A percentile compares a stretch with the other conserved stretches of the same genome.
phyloP scores from a whole-genome alignment of 1,140 invertebrate genomes.

The Drosophila auraria region DNA sequence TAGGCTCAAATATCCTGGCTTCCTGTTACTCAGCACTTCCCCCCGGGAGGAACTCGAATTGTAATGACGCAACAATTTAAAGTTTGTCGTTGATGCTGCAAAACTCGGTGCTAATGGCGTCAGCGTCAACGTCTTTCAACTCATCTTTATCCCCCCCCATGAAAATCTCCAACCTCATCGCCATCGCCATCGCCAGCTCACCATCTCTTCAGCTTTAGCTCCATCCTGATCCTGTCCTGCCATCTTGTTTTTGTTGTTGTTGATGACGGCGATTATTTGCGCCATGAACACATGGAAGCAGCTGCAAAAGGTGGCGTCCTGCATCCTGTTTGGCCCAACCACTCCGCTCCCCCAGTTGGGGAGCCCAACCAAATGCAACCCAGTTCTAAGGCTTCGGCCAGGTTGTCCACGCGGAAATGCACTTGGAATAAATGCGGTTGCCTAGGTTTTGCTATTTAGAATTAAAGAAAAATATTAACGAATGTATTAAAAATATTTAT shows the following conservation, averaged over 20 bases:
- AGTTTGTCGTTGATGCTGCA: slow-evolving; percentile 83
- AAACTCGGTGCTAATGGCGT: slow-evolving; percentile 81
- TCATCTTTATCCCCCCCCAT: slow-evolving; percentile 53
- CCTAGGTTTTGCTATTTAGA: no score
- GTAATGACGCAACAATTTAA: slow-evolving; percentile 83
- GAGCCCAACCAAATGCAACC: slow-evolving; percentile 18
- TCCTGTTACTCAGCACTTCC: slow-evolving; percentile 44
- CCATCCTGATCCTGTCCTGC: slow-evolving; percentile 37
- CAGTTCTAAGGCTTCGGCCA: slow-evolving; percentile 13
- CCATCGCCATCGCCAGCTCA: not conserved
- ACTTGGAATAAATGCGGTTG: not conserved
- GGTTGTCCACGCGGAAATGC: slow-evolving; percentile 44
- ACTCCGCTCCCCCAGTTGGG: slow-evolving; percentile 28
- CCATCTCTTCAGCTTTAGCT: slow-evolving; percentile 5
- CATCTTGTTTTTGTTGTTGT: slow-evolving; percentile 59
- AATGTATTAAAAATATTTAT: no score
- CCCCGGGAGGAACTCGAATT: slow-evolving; percentile 60
- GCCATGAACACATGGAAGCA: slow-evolving; percentile 79
- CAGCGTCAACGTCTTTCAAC: slow-evolving; percentile 70
- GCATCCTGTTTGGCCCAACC: slow-evolving; percentile 54
- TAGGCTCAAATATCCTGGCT: slow-evolving; percentile 53
- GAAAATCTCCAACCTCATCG: not conserved
- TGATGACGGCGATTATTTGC: slow-evolving; percentile 79
- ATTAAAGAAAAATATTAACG: no score
- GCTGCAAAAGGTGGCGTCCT: slow-evolving; percentile 75